Base-by-base conservation (phyloP, 2,113 vertebrate genomes). In the Thryonomys swinderianus region DNA sequence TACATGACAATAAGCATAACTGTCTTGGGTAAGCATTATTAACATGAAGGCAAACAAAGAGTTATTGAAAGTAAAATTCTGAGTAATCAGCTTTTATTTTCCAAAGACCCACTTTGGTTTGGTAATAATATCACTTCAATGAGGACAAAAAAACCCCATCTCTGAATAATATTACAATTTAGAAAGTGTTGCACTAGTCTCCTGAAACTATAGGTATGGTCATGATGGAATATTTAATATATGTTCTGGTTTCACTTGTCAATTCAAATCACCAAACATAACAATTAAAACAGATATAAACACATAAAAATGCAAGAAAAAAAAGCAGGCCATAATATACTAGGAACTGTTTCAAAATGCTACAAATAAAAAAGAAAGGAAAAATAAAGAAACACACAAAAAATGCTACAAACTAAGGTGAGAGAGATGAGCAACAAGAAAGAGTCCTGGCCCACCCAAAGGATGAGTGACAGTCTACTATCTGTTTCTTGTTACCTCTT, bases 261-360 rank as follows among this genome's bases (percentile, higher is more conserved):
- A 85, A 87, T 66, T 32, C 34, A 96, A 89, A 81, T 90, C 5
- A 53, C 67, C 32, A 95, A 7, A 94, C 21, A 76, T 9, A 42
- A 95, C 11, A 93, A 42, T 30, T 90, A 73, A 91, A 74, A 57
- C 7, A 84, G 48, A 95, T 67, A 87, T 25, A 95, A 20, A 34
- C 9, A 90, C 42, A 80, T 85, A 93, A 13, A 37, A 74, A 18
- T 87, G 88, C 62, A 92, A n/a, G 37, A 69, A 74, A 42, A 76
- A 95, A 94, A 96, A 48, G 17, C 2, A 81, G 69, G 40, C 64
- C 20, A 34, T 64, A 66, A 67, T 53, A 92, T 61, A 96, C 18
- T 61, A 90, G 64, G 25, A 85, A 95, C 61, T 93, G 8, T 86
- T 91, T 85, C 51, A 88, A 97, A 95, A 95, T 57, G 30, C 67